These are phyloP conservation scores for Leptopilina drosophilae DNA, from an alignment of 2,888 invertebrate species.

Conservation along the genomic window DNA sequence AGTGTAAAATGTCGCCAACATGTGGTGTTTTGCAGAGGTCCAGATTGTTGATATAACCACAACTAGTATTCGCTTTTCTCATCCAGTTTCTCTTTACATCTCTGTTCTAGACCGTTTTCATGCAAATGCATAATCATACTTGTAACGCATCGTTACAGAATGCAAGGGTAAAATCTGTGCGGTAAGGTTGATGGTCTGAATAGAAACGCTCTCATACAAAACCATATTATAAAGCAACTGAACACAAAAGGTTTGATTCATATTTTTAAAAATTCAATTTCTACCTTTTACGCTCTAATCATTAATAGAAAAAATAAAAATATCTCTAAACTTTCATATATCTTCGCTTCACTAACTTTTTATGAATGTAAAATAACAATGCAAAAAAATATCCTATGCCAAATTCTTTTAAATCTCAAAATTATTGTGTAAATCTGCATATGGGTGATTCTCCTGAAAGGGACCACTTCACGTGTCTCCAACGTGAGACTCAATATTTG, in stretches of 20 bases:
- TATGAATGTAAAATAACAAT: neutral
- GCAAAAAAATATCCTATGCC: neutral
- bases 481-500: too few relatives aligned
- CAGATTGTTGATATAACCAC: conserved; percentile 60
- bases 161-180: conserved; percentile 12
- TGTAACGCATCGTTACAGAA: conserved; percentile 20
- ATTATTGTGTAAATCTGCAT: too few relatives aligned
- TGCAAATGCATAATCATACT: conserved; percentile 21
- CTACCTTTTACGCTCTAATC: neutral
- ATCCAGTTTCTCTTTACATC: conserved; percentile 8
- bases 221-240: neutral
- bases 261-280: neutral
- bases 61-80: conserved; percentile 40
- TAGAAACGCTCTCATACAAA: neutral
- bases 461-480: too few relatives aligned
- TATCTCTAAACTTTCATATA: neutral
- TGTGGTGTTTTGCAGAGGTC: conserved; percentile 59
- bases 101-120: conserved; percentile 21
- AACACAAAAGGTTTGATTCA: neutral
- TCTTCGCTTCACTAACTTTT: neutral
- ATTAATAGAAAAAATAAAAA: neutral
- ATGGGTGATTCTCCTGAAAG: too few relatives aligned
- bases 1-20: conserved; percentile 67
- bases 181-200: conserved; percentile 1
- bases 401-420: too few relatives aligned